Base-by-base conservation (phyloP, 2,113 vertebrate species). In the Corydoras sp. region DNA sequence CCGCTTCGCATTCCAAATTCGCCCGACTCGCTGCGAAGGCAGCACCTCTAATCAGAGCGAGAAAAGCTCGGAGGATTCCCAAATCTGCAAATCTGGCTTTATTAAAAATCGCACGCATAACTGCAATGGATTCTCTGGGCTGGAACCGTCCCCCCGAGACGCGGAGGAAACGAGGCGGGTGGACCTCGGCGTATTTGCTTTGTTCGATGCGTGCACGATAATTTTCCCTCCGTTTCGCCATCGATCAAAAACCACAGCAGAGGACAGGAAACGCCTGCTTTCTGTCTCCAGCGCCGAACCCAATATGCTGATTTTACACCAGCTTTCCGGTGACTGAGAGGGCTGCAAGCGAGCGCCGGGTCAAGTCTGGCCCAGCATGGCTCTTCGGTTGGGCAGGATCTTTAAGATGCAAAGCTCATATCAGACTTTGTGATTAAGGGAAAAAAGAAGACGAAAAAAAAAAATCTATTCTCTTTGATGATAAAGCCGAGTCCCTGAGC, bases 211-310 rank as follows among this genome's bases (percentile, higher is more conserved):
- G 63, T 54, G 68, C 65, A 58, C 43, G 56, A 59, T 77, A 64
- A 73, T 79, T 74, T 72, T 74, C 61, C 65, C 65, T 63, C 58
- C 62, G 64, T 77, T 73, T 76, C 55, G 61, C 62, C 60, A 77
- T 71, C 58, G 69, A 81, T 76, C 69, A 70, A 60, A 73, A 70
- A 49, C 67, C 58, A 32, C 60, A 68, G 29, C 32, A 65, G 55
- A 66, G 60, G 76, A 61, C 60, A 58, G 69, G 65, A 68, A 63
- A 62, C 24, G 67, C 65, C 68, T 68, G 65, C 53, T 51, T 32
- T 58, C 65, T 15, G 30, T 32, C 54, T 64, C 18, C 51, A 12
- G 18, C 68, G 64, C 62, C 13, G 8, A 81, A 71, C 70, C 65
- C 72, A 62, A 66, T 69, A 59, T 69, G 50, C 63, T 74, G 74